Conservation (phyloP, 2,113 vertebrate species). For the Mormoops blainvillei region DNA sequence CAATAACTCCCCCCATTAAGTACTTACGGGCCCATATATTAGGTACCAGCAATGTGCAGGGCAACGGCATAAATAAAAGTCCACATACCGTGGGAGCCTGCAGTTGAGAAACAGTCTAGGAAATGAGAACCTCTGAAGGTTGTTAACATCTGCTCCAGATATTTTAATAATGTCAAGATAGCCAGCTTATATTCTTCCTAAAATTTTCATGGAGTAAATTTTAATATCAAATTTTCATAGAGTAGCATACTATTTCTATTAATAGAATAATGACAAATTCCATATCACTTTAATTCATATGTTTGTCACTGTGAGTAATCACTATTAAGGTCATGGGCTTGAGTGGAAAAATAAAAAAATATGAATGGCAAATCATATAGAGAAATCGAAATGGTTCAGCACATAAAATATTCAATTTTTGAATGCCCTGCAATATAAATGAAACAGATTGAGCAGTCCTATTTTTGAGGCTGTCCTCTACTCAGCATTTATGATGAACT, state of each 20-base stretch:
- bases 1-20: not conserved
- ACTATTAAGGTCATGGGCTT: slow-evolving; percentile 55
- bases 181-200: slow-evolving; percentile 29
- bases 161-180: slow-evolving; percentile 28
- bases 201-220: not conserved
- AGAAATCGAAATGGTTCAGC: slow-evolving; percentile 62
- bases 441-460: slow-evolving; percentile 55
- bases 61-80: not conserved
- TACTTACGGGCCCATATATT: not conserved
- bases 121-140: not conserved
- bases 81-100: not conserved
- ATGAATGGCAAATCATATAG: slow-evolving; percentile 59
- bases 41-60: too few relatives aligned
- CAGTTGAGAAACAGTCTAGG: not conserved
- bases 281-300: slow-evolving; percentile 35
- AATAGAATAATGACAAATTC: slow-evolving; percentile 35
- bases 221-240: slow-evolving; percentile 21
- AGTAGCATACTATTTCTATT: not conserved
- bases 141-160: not conserved
- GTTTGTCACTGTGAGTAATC: slow-evolving; percentile 45
- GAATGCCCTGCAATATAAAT: slow-evolving; percentile 48
- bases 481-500: slow-evolving; percentile 55
- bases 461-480: slow-evolving; percentile 40
- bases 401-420: slow-evolving; percentile 60
- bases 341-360: slow-evolving; percentile 48